Base-by-base conservation (phyloP, 2,888 invertebrate species). In the Cacoxenus indagator region DNA sequence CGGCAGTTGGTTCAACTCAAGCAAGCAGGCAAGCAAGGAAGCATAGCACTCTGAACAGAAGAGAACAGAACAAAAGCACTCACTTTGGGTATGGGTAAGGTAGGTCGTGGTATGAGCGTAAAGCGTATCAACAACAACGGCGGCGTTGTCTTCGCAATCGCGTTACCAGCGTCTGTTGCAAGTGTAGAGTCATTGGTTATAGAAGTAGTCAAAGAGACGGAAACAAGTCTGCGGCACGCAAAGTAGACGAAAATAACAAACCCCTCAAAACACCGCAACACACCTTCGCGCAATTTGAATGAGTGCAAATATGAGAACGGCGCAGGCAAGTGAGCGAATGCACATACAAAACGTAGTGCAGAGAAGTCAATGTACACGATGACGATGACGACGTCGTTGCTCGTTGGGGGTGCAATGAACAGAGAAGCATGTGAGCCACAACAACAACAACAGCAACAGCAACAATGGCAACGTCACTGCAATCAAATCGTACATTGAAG, bases 41-140 rank as follows among this genome's bases (percentile, higher is more conserved):
- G 55, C 27, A 37, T n/a, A 57, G 17, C 51, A 19, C 37, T 17
- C 17, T 9, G 11, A 27, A 24, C n/a, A 37, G 61, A 27, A 45
- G 37, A 59, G 64, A 37, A 19, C 61, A 46, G 54, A 70, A 70
- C 67, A 71, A 74, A 70, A 78, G 84, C 79, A 81, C 78, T 73
- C 78, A 82, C 75, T 83, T 80, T 82, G 84, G 84, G 87, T 87
- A 82, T 86, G 86, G 86, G 87, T 87, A 87, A 87, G 87, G 87
- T 87, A 87, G 87, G 87, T 87, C 87, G 87, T 84, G 87, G 84
- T 84, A 83, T 84, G 85, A 81, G 72, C 54, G 29, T 8, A 14
- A 22, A 77, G 74, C 6, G 46, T 26, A 57, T 55, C 4, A 19
- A 31, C 59, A 59, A 59, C 29, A 6, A 31, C 59, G 17, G 37